phyloP scores from a whole-genome alignment of 2,113 vertebrate genomes.

The Panthera uncia region DNA sequence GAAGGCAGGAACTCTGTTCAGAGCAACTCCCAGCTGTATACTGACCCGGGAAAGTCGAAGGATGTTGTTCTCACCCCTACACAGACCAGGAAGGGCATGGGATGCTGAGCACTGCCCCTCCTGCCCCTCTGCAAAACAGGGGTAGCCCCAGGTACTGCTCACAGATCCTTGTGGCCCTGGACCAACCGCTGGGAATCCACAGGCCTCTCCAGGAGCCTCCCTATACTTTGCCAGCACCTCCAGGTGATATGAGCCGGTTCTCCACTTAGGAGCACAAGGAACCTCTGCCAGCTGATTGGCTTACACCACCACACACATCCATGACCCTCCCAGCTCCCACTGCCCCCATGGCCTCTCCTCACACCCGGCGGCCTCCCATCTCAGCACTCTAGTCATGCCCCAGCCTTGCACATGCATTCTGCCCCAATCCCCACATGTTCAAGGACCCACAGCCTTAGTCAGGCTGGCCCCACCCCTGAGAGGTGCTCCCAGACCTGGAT shows the following conservation, averaged over 20 bases:
- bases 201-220: not conserved
- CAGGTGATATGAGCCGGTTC: not conserved
- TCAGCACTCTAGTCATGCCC: fast-evolving
- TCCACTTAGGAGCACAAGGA: not conserved
- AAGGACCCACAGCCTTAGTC: not conserved
- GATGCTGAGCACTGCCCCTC: not conserved
- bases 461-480: not conserved
- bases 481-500: not conserved
- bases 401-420: not conserved
- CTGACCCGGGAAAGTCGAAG: not conserved
- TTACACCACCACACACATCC: not conserved
- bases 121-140: not conserved
- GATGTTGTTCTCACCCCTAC: not conserved
- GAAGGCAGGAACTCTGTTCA: not conserved
- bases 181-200: not conserved
- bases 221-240: not conserved
- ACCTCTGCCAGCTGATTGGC: not conserved
- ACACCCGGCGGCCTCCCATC: not conserved
- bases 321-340: not conserved
- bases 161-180: not conserved
- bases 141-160: not conserved
- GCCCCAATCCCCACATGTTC: not conserved
- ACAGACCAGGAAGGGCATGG: not conserved
- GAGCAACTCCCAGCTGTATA: not conserved
- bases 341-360: not conserved